Evolutionary conservation across 1,140 invertebrate species (phyloP), one percentile per base, ranked within the genome.

Genomic region (Bombus huntii): DNA sequence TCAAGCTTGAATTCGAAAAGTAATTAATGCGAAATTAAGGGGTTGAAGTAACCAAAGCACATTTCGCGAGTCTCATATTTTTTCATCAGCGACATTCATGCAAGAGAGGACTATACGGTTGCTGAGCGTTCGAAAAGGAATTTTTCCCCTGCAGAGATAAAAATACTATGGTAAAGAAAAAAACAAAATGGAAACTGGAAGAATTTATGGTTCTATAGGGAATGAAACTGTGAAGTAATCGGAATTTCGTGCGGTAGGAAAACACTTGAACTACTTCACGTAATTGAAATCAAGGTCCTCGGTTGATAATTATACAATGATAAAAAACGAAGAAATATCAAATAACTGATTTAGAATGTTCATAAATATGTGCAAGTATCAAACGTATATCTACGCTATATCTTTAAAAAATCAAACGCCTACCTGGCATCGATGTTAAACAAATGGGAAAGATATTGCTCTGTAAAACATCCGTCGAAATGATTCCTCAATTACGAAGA

Each of bases 201-300:
- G 34, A 76, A 76, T 76, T 76, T 76, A 76, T 59, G 47, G 53
- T 59, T 34, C 13, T 9, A 34, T 9, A 34, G 25, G 74, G 47
- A 59, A 76, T 8, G 74, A 53, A 76, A 59, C 53, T 59, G 74
- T 76, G 34, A 59, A 76, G 25, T 22, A 76, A 59, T 59, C 13
- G 74, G 53, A 76, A 76, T 76, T 76, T 59, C 31, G 6, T 76
- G 22, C 8, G 42, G 12, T 37, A 3, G 28, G 28, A 59, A 59
- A 76, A 57, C 31, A 28, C 47, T 34, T n/a, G 44, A 57, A 13
- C 22, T 37, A 9, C 28, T 18, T 34, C 18, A 10, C n/a, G 42
- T 37, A 34, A 76, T 76, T 76, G n/a, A 53, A 39, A 59, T 25
- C n/a, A 28, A 15, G 22, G 2, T 44, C 8, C 15, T 22, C 42